Evolutionary conservation across 2,113 vertebrate genomes (phyloP), one percentile per base, ranked within the genome.

Genomic region (Corythaeola cristata): DNA sequence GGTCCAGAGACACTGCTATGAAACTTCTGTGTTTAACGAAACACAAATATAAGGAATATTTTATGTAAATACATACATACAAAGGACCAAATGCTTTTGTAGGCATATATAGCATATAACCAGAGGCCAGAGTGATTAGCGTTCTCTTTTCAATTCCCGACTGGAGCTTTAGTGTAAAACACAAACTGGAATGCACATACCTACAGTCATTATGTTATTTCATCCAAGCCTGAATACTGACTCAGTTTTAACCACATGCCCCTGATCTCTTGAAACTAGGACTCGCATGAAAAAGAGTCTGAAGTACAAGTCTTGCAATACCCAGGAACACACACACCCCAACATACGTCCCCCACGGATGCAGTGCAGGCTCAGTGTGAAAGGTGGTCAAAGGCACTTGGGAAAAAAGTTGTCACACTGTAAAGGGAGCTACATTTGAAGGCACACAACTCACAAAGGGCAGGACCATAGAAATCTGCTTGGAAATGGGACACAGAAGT

Each of bases 11-110:
- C 64, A 83, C 71, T 62, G 67, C 93, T 87, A 80, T 56, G 88
- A 66, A 93, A 93, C 88, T 94, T 78, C 52, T 75, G 88, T 53
- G 67, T 74, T 97, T 97, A 93, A 95, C 64, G 37, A 97, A 97
- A 96, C 72, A 88, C 81, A 95, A 97, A 94, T 66, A 95, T 5
- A 49, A 72, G 75, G 58, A 95, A 80, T 88, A 93, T 68, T 88
- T 94, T 96, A 95, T 87, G 71, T 93, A 97, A 97, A 96, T 92
- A 84, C 5, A 15, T 33, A 58, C 2, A 66, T 74, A 83, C 68
- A 94, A 95, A 95, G 85, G 93, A 96, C 89, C 82, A 95, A 91
- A 93, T 37, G 33, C 64, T 89, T 94, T 92, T 88, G 82, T 88
- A 95, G 85, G 87, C 41, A 44, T 37, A 81, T 59, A 23, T 8